Percentiles rank a stretch among this genome's conserved stretches.
These are phyloP conservation scores for Gadus macrocephalus DNA, from an alignment of 2,113 vertebrate species.

Conservation along the genomic window DNA sequence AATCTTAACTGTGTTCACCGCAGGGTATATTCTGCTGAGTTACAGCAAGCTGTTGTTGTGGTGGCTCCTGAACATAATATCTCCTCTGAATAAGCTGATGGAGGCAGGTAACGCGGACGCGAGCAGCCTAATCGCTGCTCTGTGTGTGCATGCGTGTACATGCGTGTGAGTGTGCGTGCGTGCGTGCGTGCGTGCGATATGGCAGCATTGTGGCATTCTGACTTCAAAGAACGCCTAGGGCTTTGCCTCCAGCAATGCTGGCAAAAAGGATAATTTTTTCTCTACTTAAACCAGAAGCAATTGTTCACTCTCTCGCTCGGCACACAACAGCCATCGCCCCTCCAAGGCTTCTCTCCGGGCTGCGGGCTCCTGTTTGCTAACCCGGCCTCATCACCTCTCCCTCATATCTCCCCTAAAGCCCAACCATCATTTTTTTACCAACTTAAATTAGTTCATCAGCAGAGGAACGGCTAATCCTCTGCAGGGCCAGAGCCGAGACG, in stretches of 20 bases:
- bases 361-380: constrained; percentile 27
- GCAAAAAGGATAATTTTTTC: constrained; percentile 24
- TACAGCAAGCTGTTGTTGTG: too few species aligned
- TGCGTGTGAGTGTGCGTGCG: constrained; percentile 18
- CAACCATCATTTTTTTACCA: constrained; percentile 48
- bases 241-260: too few species aligned
- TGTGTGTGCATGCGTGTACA: neutral
- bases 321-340: neutral
- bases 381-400: constrained; percentile 39
- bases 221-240: neutral
- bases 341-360: constrained; percentile 19
- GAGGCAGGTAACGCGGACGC: too few species aligned
- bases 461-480: constrained; percentile 50
- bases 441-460: constrained; percentile 59
- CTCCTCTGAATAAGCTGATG: too few species aligned
- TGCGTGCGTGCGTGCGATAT: neutral
- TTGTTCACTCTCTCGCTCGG: too few species aligned
- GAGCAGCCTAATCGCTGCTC: neutral
- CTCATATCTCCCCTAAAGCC: constrained; percentile 46
- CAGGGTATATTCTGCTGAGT: too few species aligned
- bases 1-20: too few species aligned
- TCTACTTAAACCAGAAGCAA: constrained; percentile 6
- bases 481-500: constrained; percentile 10
- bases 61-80: too few species aligned
- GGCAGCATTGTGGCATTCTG: neutral